Evolutionary conservation across 2,888 invertebrate species (phyloP), one percentile per base, ranked within the genome.

Genomic region (Nemoura dubitans): DNA sequence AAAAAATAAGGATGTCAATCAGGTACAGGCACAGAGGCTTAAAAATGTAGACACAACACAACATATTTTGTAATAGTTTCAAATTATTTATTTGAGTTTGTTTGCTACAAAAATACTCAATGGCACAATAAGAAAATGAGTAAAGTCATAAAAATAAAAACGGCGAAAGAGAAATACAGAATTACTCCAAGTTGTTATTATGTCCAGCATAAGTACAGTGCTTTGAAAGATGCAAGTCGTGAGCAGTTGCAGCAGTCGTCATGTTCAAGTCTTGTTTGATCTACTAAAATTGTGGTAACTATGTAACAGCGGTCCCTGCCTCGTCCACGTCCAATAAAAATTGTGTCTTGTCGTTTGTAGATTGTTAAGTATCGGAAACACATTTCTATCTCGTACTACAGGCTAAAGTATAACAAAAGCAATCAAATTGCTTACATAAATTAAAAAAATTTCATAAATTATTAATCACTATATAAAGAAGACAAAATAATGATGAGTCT

Each of bases 81-180:
- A 78, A 78, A 78, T 78, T 78, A 78, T 78, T 78, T 78, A 78
- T 78, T 78, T 78, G 78, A 78, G 78, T 78, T 78, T 59, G 59
- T 21, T 59, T 21, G 28, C 26, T 78, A 78, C 26, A 78, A 78
- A 78, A 27, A 78, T 27, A 28, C 28, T 27, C 78, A 78, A 27
- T 78, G 78, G 78, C 78, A 78, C 78, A 78, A 16, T 26, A 78
- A 78, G 78, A 27, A 28, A 28, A 78, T 27, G 26, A 27, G 26
- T 28, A 78, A 78, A 78, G 78, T 78, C 78, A 78, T 27, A 78
- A 7, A n/a, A 78, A 78, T 36, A 36, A 78, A 78, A 59, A 59
- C 14, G 59, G 14, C 16, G 59, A 28, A 28, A 78, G 21, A 59
- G 59, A 59, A 21, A 28, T 10, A 78, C 28, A 78, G 28, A 78